These are phyloP conservation scores for Semicossyphus pulcher DNA, from an alignment of 2,113 vertebrate genomes.

Conservation along the genomic window DNA sequence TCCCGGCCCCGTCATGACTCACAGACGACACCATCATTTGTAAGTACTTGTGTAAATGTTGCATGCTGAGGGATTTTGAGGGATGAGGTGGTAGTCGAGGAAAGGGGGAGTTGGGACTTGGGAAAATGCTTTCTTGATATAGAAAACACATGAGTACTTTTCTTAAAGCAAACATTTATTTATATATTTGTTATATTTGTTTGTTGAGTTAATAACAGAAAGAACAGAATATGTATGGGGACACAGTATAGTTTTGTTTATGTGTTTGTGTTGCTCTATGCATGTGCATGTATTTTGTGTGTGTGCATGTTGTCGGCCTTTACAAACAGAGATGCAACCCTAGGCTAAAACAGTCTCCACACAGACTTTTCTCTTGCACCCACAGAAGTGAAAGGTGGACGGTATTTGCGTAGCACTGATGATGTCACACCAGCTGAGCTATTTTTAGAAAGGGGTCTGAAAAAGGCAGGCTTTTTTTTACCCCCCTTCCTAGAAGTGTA, in stretches of 20 bases:
- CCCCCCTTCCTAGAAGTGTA: conserved; percentile 26
- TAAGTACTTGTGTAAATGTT: conserved; percentile 85
- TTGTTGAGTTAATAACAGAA: background rate
- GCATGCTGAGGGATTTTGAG: conserved; percentile 18
- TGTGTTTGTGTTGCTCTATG: background rate
- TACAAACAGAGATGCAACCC: conserved; percentile 7
- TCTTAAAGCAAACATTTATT: background rate
- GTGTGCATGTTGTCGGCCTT: background rate
- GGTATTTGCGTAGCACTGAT: conserved; percentile 64
- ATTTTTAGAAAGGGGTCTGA: conserved; percentile 76
- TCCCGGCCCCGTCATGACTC: conserved; percentile 85
- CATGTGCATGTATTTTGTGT: background rate
- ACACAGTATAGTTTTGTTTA: rapidly evolving
- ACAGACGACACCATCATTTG: conserved; percentile 88
- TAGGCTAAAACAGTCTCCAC: conserved; percentile 28
- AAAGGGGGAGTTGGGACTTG: background rate
- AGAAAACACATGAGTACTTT: background rate
- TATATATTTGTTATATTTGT: background rate
- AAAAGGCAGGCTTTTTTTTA: conserved; percentile 26
- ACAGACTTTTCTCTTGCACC: conserved; percentile 40
- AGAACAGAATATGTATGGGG: no score
- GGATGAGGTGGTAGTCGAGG: background rate
- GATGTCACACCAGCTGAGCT: conserved; percentile 75
- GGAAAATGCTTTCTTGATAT: background rate
- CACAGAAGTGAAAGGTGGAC: conserved; percentile 53